Conservation (phyloP, 2,113 vertebrate genomes). For the Eolophus roseicapilla region DNA sequence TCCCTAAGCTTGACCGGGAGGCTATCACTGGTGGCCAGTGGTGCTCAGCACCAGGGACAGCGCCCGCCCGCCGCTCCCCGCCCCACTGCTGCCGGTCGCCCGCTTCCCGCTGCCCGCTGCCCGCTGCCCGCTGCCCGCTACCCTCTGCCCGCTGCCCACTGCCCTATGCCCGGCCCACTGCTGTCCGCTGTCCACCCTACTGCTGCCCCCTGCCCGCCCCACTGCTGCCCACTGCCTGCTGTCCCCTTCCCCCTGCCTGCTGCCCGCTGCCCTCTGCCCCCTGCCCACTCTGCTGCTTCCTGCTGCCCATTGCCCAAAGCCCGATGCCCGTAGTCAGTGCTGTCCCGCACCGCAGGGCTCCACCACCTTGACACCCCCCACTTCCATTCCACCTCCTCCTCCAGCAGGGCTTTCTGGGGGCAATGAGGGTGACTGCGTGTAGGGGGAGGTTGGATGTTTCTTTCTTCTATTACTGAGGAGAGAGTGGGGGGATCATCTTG, state of each 20-base stretch:
- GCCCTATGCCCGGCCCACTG: not conserved
- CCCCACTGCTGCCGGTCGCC: not conserved
- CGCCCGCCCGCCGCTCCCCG: not conserved
- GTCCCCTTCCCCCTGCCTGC: no score
- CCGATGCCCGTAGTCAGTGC: not conserved
- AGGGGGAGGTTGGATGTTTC: not conserved
- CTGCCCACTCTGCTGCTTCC: not conserved
- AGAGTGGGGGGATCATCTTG: not conserved
- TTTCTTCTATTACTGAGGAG: not conserved
- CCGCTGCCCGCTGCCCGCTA: not conserved
- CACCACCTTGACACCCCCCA: fast-evolving
- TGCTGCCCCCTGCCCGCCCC: not conserved
- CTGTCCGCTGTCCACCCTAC: not conserved
- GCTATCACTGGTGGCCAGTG: not conserved
- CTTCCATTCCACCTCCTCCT: not conserved
- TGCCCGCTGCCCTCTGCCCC: no score
- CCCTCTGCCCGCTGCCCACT: not conserved
- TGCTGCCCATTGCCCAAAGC: not conserved
- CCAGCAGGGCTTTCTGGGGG: not conserved
- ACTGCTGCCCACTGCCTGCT: not conserved
- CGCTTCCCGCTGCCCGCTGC: not conserved
- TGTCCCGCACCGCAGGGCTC: not conserved
- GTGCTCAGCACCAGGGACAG: constrained; percentile 75
- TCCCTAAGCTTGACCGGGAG: not conserved
- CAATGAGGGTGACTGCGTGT: not conserved